phyloP scores from a whole-genome alignment of 2,888 invertebrate species.

The Hydropsyche betteni region DNA sequence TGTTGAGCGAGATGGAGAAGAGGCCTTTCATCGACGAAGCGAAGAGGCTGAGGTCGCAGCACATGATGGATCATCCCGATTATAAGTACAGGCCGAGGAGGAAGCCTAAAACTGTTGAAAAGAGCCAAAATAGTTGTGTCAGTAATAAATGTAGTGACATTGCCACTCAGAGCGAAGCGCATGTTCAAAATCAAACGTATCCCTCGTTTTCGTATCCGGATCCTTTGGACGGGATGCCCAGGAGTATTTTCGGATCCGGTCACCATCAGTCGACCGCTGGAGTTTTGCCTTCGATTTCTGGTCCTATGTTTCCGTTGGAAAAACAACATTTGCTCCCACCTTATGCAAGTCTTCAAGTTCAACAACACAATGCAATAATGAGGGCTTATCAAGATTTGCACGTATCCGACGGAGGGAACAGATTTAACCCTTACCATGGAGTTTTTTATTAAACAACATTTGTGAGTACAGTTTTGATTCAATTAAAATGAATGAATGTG shows the following conservation, averaged over 20 bases:
- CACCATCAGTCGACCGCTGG: constrained; percentile 32
- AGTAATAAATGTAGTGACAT: neutral
- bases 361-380: constrained; percentile 51
- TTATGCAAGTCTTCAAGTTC: constrained; percentile 49
- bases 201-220: constrained; percentile 47
- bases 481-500: too few species aligned
- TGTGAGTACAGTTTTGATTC: too few species aligned
- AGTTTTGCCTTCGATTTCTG: constrained; percentile 38
- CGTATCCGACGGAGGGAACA: constrained; percentile 41
- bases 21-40: constrained; percentile 91
- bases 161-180: constrained; percentile 6
- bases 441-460: constrained; percentile 40
- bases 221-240: constrained; percentile 45
- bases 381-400: constrained; percentile 50
- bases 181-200: constrained; percentile 57
- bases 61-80: constrained; percentile 78
- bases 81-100: constrained; percentile 75
- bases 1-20: constrained; percentile 80
- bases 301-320: constrained; percentile 46
- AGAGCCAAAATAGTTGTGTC: constrained; percentile 44
- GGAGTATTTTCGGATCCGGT: constrained; percentile 44
- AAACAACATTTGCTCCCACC: constrained; percentile 49
- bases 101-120: constrained; percentile 66
- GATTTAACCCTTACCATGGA: constrained; percentile 44
- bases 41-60: constrained; percentile 76